Evolutionary conservation across 2,797 vertebrate genomes (phyloP).

Genomic region (Paramormyrops hopkinsi): DNA sequence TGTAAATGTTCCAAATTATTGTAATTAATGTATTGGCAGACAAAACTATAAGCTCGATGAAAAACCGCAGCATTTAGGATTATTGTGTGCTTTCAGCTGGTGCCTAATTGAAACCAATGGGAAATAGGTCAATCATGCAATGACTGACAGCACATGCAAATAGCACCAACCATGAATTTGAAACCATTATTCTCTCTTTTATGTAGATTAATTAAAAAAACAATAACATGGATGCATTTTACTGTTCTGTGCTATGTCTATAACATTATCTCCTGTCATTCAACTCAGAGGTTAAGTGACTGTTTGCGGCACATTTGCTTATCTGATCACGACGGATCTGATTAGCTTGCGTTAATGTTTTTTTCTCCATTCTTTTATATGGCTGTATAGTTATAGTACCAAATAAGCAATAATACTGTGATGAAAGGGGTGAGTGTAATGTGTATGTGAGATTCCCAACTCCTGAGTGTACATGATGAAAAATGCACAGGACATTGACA

Average conservation of each 20-base stretch:
- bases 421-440: neutral
- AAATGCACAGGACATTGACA: neutral
- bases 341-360: neutral
- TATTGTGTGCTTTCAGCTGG: neutral
- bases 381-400: neutral
- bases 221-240: neutral
- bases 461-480: neutral
- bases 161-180: neutral
- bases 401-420: neutral
- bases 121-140: neutral
- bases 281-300: neutral
- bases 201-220: neutral
- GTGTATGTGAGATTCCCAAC: neutral
- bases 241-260: neutral
- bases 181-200: neutral
- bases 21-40: neutral
- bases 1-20: neutral
- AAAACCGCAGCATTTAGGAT: neutral
- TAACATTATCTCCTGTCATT: neutral
- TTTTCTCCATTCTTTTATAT: neutral
- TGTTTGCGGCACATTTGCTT: neutral
- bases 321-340: neutral
- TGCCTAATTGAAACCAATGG: neutral
- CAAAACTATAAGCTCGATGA: neutral
- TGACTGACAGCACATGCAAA: neutral